Base-by-base conservation (phyloP, 1,140 invertebrate species). In the Drosophila sulfurigaster region DNA sequence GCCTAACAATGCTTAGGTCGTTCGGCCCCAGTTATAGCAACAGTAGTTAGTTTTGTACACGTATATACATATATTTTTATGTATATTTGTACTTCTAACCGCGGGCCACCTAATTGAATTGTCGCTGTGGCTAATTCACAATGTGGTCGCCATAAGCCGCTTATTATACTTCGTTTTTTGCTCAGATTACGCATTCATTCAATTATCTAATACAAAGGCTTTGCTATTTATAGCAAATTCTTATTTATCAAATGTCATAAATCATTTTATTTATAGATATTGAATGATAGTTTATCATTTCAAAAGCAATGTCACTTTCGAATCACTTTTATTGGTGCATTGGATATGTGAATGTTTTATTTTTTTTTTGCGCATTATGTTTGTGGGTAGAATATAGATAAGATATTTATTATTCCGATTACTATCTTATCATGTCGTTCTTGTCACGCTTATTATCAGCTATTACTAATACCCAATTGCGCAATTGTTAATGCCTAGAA, bases 21-120 rank as follows among this genome's bases (percentile, higher is more conserved):
- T 56, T 48, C 28, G 54, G 15, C 20, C 46, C 5, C 46, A 30
- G 45, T 11, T 54, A 28, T 5, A n/a, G 30, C 28, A 0, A 49
- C 7, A 48, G 13, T 13, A 13, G 11, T 45, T 7, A 7, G 7
- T 48, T 25, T 7, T 3, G 0, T 25, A 48, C 15, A 48, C n/a
- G 20, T 3, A 20, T 20, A 20, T 25, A 25, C 3, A 48, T 20
- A 48, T 20, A 48, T 48, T 5, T 48, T 20, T 8, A 48, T 49
- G 15, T 30, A 30, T 52, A n/a, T 52, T 11, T 32, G 30, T 32
- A 54, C n/a, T 35, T 35, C 51, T 15, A 57, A 68, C 41, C 56
- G 45, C 43, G 28, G 38, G 25, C 28, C 46, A 67, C 16, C 41
- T 68, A 74, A 74, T 74, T 74, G 57, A 74, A 74, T 74, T 74